Conservation (phyloP, 2,888 invertebrate species). For the Drosophila yooni region DNA sequence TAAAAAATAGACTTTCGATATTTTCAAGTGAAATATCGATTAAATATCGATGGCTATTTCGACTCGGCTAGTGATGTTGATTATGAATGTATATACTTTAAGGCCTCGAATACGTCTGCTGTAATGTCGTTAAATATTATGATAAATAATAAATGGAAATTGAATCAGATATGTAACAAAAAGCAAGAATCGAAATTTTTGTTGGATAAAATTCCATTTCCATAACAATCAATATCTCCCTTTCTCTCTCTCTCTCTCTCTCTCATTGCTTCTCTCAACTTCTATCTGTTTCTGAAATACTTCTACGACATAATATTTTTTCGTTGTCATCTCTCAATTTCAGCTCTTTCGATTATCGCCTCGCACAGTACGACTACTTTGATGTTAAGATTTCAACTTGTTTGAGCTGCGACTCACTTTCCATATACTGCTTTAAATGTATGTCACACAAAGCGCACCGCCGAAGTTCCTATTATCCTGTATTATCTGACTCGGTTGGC, state of each 20-base stretch:
- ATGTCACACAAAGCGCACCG: background rate
- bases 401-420: slow-evolving; percentile 11
- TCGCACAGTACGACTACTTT: background rate
- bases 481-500: slow-evolving; percentile 19
- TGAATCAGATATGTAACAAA: background rate
- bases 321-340: background rate
- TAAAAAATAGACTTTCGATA: background rate
- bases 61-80: background rate
- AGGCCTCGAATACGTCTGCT: background rate
- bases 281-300: background rate
- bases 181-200: background rate
- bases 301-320: background rate
- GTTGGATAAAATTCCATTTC: background rate
- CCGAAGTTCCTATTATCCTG: slow-evolving; percentile 30
- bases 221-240: background rate
- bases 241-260: background rate
- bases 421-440: slow-evolving; percentile 2
- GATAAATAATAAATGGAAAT: background rate
- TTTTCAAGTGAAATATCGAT: background rate
- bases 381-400: slow-evolving; percentile 4
- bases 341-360: background rate
- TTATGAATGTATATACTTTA: background rate
- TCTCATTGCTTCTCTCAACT: background rate
- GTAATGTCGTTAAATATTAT: background rate
- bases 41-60: background rate